Percentiles rank a stretch among this genome's conserved stretches.
phyloP scores from a whole-genome alignment of 2,888 invertebrate species.

The Eubasilissa splendida region DNA sequence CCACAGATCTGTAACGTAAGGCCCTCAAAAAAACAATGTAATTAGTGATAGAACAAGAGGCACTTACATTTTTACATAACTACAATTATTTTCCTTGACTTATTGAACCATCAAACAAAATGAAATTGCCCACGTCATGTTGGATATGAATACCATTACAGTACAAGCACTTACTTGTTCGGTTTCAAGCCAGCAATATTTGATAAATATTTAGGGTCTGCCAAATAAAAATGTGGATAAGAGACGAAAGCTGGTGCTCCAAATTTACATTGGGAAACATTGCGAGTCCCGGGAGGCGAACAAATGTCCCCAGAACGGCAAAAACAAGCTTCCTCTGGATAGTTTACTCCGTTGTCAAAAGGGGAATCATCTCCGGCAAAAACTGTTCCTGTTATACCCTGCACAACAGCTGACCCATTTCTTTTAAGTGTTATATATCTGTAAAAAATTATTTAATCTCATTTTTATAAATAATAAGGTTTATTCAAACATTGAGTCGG shows the following conservation, averaged over 20 bases:
- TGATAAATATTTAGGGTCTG: slow-evolving; percentile 77
- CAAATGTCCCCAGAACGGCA: slow-evolving; percentile 72
- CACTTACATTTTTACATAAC: no score
- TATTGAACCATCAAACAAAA: no score
- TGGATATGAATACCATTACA: slow-evolving; percentile 11
- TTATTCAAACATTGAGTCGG: no score
- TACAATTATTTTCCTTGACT: no score
- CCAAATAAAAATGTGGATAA: slow-evolving; percentile 86
- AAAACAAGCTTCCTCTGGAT: slow-evolving; percentile 78
- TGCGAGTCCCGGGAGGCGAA: slow-evolving; percentile 76
- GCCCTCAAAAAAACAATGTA: no score
- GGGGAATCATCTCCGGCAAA: slow-evolving; percentile 75
- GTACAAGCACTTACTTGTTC: slow-evolving; percentile 65
- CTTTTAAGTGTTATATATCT: slow-evolving; percentile 59
- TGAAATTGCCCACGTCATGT: no score
- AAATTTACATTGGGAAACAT: slow-evolving; percentile 82
- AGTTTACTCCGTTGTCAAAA: slow-evolving; percentile 81
- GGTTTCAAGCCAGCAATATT: slow-evolving; percentile 80
- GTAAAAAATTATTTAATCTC: background rate
- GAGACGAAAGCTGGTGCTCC: slow-evolving; percentile 89
- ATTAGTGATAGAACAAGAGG: no score
- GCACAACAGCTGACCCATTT: slow-evolving; percentile 63
- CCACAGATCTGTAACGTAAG: no score
- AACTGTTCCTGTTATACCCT: slow-evolving; percentile 71
- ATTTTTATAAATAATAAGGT: no score